phyloP scores from a whole-genome alignment of 2,888 invertebrate genomes.

The Harpagoxenus sublaevis region DNA sequence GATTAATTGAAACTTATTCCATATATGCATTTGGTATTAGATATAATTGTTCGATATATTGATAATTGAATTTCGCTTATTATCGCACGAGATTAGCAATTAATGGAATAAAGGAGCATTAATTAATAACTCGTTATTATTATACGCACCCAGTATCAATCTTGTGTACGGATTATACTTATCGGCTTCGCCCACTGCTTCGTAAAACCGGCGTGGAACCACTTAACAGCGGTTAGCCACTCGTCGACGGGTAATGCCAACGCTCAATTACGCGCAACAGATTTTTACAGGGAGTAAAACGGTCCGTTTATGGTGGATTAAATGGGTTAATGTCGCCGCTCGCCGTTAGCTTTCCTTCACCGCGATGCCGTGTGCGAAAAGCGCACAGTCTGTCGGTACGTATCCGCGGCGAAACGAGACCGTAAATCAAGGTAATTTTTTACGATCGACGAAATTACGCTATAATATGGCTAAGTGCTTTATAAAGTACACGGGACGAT shows the following conservation, averaged over 20 bases:
- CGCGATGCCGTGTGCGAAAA: slow-evolving; percentile 24
- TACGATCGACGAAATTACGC: slow-evolving; percentile 63
- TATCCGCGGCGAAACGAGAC: slow-evolving; percentile 49
- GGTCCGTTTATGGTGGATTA: slow-evolving; percentile 56
- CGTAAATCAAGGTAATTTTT: slow-evolving; percentile 67
- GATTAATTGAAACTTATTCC: background rate
- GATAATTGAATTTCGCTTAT: background rate
- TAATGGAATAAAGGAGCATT: background rate
- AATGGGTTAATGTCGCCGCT: slow-evolving; percentile 62
- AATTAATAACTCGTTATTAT: background rate
- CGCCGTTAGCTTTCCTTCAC: slow-evolving; percentile 51
- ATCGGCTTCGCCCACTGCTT: background rate
- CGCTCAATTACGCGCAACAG: slow-evolving; percentile 55
- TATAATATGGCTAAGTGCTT: slow-evolving; percentile 56
- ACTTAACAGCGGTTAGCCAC: background rate
- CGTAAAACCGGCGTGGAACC: background rate
- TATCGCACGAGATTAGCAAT: background rate
- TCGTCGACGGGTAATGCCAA: slow-evolving; percentile 21
- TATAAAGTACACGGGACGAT: slow-evolving; percentile 53
- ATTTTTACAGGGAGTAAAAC: slow-evolving; percentile 54
- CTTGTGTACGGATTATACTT: slow-evolving; percentile 8
- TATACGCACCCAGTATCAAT: background rate
- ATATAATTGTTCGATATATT: background rate
- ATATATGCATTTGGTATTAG: background rate
- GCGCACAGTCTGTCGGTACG: slow-evolving; percentile 21